Conservation (phyloP, 2,888 invertebrate species). For the Mayetiola destructor region DNA sequence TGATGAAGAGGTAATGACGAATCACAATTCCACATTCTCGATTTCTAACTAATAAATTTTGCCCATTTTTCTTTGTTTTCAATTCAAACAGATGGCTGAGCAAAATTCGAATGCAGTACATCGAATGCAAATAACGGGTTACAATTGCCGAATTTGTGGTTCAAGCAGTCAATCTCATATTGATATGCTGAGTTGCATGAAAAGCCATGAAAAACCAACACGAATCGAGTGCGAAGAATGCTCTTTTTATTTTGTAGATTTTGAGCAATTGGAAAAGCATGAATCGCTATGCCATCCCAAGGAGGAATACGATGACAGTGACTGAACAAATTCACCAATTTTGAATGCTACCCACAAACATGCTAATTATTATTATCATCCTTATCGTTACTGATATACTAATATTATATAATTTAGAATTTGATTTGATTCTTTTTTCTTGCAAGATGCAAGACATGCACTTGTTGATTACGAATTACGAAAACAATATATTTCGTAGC, state of each 20-base stretch:
- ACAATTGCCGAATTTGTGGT: conserved; percentile 16
- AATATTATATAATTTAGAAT: too few species aligned
- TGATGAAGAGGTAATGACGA: too few species aligned
- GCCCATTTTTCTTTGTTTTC: too few species aligned
- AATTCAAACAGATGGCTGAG: too few species aligned
- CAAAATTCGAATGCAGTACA: background rate
- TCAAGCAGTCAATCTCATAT: conserved; percentile 11
- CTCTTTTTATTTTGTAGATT: conserved; percentile 16
- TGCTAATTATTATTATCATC: too few species aligned
- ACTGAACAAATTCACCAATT: background rate
- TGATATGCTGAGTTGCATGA: conserved; percentile 15
- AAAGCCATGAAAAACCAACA: conserved; percentile 15
- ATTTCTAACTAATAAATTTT: too few species aligned
- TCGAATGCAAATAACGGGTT: background rate
- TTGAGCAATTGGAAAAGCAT: conserved; percentile 16
- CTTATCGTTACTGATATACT: too few species aligned
- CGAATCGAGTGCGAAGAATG: conserved; percentile 15
- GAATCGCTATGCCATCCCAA: conserved; percentile 16
- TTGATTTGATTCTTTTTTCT: too few species aligned
- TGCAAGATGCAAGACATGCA: too few species aligned
- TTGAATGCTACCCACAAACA: background rate
- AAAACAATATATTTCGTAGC: too few species aligned
- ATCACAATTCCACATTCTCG: too few species aligned
- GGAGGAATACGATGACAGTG: background rate
- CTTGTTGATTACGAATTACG: too few species aligned